Base-by-base conservation (phyloP, 2,888 invertebrate genomes). In the Zhengitettix transpicula region DNA sequence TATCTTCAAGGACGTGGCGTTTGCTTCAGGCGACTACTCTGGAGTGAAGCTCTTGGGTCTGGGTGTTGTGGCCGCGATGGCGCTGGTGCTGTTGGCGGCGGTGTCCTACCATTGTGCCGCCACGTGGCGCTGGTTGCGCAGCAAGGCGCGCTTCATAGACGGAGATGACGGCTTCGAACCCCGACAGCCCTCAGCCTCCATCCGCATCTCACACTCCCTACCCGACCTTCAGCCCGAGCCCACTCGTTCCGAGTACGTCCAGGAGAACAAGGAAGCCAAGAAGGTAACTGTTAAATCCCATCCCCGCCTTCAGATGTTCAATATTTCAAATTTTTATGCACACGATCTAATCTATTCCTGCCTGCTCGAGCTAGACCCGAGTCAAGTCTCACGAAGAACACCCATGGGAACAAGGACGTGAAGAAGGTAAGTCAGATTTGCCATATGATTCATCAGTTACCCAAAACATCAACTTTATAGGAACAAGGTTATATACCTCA, bases 201-300 rank as follows among this genome's bases (percentile, higher is more conserved):
- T 86, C 61, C 78, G 84, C 59, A 87, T 87, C 71, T 85, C 85
- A 67, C 85, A 85, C 70, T 87, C 86, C 0, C 72, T 87, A 28
- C 87, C 87, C 0, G 87, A 87, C 67, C 77, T 87, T 56, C 84
- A 85, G 67, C 81, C 81, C 0, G 84, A 85, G 65, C 83, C 82
- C 0, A 69, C 82, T 66, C 82, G 82, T 66, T 82, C 80, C 65
- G 83, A 82, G 68, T 85, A 83, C 65, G 82, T 85, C 0, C 85
- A 85, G 67, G 85, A 85, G 61, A 58, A 58, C 56, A 83, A 84
- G 65, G 85, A 85, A 67, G 77, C 83, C 60, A 85, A 85, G 69
- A 86, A 86, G 80, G 84, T 85, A 72, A 69, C 67, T 61, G 42
- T 28, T 14, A 57, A 57, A 59, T 8, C 47, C 2, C 5, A 47